phyloP scores from a whole-genome alignment of 2,888 invertebrate genomes.

The Holacanthella duospinosa region DNA sequence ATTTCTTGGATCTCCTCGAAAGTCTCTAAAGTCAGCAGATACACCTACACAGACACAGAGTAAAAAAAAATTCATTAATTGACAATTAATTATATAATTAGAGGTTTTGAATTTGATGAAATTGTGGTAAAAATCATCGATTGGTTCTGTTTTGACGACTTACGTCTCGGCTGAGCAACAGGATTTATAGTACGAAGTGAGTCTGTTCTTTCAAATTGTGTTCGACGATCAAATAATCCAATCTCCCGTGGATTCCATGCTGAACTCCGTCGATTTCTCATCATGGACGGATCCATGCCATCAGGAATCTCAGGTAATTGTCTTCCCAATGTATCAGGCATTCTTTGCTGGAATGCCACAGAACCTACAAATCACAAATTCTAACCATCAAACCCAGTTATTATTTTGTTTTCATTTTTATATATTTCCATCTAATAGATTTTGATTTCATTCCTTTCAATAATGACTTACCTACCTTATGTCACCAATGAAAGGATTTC shows the following conservation, averaged over 20 bases:
- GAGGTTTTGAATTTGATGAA: not conserved
- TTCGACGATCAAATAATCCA: constrained; percentile 31
- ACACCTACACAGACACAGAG: constrained; percentile 34
- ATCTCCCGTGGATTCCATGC: constrained; percentile 37
- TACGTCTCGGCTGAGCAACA: constrained; percentile 20
- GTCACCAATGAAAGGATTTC: not conserved
- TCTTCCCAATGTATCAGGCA: constrained; percentile 33
- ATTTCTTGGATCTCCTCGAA: constrained; percentile 33
- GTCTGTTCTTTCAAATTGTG: constrained; percentile 36
- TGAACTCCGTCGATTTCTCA: constrained; percentile 33
- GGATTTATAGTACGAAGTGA: constrained; percentile 36
- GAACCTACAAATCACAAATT: constrained; percentile 23
- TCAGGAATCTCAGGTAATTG: constrained; percentile 36
- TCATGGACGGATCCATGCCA: constrained; percentile 32
- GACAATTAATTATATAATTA: not conserved
- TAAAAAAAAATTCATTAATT: not conserved
- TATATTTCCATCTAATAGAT: too few relatives aligned
- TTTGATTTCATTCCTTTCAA: too few relatives aligned
- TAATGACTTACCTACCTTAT: too few relatives aligned
- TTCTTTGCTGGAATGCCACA: constrained; percentile 30
- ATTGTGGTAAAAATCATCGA: not conserved
- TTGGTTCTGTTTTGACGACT: not conserved
- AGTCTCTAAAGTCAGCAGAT: constrained; percentile 37
- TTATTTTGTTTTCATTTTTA: not conserved
- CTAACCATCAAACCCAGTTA: not conserved